Base-by-base conservation (phyloP, 2,113 vertebrate genomes). In the Stercorarius parasiticus region DNA sequence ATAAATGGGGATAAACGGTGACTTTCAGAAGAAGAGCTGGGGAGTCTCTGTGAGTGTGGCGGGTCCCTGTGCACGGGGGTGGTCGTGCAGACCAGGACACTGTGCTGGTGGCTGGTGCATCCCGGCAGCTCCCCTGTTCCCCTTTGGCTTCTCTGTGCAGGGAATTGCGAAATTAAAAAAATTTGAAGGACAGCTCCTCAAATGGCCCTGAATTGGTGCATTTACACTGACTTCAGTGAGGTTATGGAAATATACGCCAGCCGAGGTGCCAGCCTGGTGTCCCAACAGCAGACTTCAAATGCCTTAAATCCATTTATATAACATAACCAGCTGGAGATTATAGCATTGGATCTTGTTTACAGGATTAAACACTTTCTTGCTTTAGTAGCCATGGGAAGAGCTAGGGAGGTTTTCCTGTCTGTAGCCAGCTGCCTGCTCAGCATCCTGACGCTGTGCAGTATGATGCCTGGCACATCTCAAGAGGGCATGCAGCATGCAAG, bases 81-180 rank as follows among this genome's bases (percentile, higher is more conserved):
- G 52, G 29, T 34, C 0, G 6, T 32, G 40, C 47, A 9, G 59
- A 36, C 26, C 3, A 2, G 65, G 29, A 26, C 5, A 1, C 0
- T 5, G 29, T 58, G 52, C 15, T 0, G 1, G 34, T n/a, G 66
- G 50, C 25, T 45, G 32, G 6, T 19, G 18, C 29, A 65, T 64
- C 38, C 26, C 29, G 36, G 42, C 52, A 77, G 49, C 49, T 40
- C 5, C 64, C 23, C 45, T 45, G 18, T 45, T 45, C 45, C 18
- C 18, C 45, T 45, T 45, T 45, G 9, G 23, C 36, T 88, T 30
- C 81, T 42, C 47, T 0, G 0, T 13, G 52, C 14, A 7, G 42
- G 23, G n/a, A 11, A 59, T 59, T 5, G 3, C 77, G 15, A 36
- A 36, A 27, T 21, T 6, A 42, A 47, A 50, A 8, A 45, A 43